Percentiles rank a stretch among this genome's conserved stretches.
These are phyloP conservation scores for Anagyrus pseudococci DNA, from an alignment of 2,888 invertebrate genomes.

Conservation along the genomic window DNA sequence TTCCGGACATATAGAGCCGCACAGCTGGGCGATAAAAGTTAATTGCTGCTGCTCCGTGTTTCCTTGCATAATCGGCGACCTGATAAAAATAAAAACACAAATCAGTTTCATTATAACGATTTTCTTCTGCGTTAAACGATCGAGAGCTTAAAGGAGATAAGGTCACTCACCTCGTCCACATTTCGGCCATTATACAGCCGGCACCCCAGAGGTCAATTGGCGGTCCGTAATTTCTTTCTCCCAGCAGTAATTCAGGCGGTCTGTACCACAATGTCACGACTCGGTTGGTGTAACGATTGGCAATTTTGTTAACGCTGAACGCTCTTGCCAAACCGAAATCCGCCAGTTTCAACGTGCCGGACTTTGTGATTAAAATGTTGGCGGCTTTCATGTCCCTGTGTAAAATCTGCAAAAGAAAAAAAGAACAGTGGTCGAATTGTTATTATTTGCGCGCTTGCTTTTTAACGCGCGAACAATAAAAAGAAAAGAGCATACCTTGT, in stretches of 20 bases:
- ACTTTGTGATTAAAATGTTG: conserved; percentile 95
- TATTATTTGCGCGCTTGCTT: background rate
- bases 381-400: conserved; percentile 99
- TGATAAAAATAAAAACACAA: too few species aligned
- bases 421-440: conserved; percentile 37
- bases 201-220: conserved; percentile 97
- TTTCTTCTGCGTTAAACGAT: too few species aligned
- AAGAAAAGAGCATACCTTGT: conserved; percentile 81
- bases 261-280: conserved; percentile 98
- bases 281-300: conserved; percentile 91
- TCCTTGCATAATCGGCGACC: conserved; percentile 94
- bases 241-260: conserved; percentile 73
- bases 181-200: conserved; percentile 99
- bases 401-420: conserved; percentile 67
- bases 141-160: background rate
- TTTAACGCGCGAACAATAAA: too few species aligned
- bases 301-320: conserved; percentile 86
- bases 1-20: conserved; percentile 93
- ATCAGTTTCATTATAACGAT: too few species aligned
- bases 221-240: conserved; percentile 94
- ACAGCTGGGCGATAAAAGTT: conserved; percentile 91
- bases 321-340: conserved; percentile 98
- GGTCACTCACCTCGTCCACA: conserved; percentile 83
- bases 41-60: conserved; percentile 96
- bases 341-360: conserved; percentile 92